A percentile compares a stretch with the other conserved stretches of the same genome.
Evolutionary conservation across 2,113 vertebrate species (phyloP).

Genomic region (Austrofundulus limnaeus): DNA sequence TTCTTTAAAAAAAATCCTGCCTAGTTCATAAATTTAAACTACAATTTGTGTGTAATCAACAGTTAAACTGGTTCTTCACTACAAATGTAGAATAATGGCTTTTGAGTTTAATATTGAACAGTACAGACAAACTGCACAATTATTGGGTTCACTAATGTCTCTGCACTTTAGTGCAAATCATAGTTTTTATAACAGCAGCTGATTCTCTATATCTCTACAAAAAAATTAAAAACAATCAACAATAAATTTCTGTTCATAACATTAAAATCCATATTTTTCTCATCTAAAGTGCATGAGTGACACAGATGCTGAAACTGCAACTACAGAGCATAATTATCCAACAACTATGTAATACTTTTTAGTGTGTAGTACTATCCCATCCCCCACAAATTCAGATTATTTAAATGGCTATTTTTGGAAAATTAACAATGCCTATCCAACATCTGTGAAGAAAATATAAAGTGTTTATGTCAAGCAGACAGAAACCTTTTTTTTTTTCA

Average conservation of each 20-base stretch:
- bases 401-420: too few species aligned
- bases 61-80: constrained; percentile 25
- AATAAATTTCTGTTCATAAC: constrained; percentile 33
- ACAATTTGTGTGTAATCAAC: constrained; percentile 36
- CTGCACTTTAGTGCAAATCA: constrained; percentile 17
- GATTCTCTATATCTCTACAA: constrained; percentile 34
- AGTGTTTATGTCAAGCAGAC: background rate
- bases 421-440: background rate
- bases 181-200: constrained; percentile 11
- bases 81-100: constrained; percentile 50
- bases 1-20: constrained; percentile 26
- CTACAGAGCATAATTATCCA: constrained; percentile 13
- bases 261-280: constrained; percentile 41
- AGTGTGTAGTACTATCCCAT: too few species aligned
- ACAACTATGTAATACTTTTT: background rate
- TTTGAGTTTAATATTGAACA: constrained; percentile 40
- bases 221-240: constrained; percentile 30
- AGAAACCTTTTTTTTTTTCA: too few species aligned
- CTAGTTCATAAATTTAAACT: constrained; percentile 59
- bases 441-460: background rate
- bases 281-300: constrained; percentile 70
- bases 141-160: constrained; percentile 18
- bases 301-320: constrained; percentile 22
- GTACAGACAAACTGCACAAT: constrained; percentile 28
- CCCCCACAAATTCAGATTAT: too few species aligned